phyloP scores from a whole-genome alignment of 2,113 vertebrate genomes.

The Cynocephalus volans region DNA sequence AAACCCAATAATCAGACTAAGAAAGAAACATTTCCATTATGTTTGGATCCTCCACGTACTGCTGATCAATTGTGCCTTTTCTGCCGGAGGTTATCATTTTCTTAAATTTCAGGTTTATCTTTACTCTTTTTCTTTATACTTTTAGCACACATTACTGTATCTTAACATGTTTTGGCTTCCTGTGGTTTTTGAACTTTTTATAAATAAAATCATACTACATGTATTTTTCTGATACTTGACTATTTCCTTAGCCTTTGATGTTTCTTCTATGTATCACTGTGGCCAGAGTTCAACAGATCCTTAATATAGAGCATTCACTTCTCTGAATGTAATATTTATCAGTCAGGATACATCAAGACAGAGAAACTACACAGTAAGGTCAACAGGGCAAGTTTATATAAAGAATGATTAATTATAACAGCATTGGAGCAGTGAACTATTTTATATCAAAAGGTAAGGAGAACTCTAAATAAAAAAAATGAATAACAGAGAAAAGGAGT shows the following conservation, averaged over 20 bases:
- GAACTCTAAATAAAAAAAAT: not conserved
- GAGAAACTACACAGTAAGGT: not conserved
- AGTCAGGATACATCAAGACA: not conserved
- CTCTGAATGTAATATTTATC: not conserved
- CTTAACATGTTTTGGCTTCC: not conserved
- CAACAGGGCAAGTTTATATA: not conserved
- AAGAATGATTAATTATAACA: not conserved
- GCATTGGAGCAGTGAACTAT: not conserved
- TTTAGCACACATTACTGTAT: not conserved
- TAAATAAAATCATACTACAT: constrained; percentile 42
- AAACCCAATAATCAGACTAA: not conserved
- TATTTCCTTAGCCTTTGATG: not conserved
- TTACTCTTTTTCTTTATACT: not conserved
- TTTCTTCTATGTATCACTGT: too few species aligned
- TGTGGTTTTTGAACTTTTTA: constrained; percentile 23
- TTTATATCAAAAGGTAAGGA: not conserved
- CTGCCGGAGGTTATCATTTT: not conserved
- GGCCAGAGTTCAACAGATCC: not conserved
- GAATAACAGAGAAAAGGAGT: not conserved
- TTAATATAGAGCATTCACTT: not conserved
- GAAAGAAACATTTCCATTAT: not conserved
- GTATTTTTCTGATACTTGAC: not conserved
- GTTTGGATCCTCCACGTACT: not conserved
- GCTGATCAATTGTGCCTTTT: not conserved
- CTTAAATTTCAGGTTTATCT: not conserved